Percentiles rank a stretch among this genome's conserved stretches.
phyloP scores from a whole-genome alignment of 2,797 vertebrate genomes.

The Ptychobarbus kaznakovi region DNA sequence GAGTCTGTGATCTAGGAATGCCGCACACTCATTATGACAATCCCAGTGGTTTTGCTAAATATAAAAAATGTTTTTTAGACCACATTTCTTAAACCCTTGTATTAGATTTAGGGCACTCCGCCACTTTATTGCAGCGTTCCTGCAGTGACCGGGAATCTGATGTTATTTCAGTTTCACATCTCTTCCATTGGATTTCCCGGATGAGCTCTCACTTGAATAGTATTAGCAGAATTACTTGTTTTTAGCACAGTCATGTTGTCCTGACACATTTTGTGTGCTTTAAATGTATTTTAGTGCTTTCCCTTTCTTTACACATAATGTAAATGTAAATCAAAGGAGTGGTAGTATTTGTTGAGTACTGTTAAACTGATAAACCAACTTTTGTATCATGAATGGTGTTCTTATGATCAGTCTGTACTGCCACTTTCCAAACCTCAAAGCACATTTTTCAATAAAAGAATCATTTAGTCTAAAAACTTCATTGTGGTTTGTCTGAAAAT shows the following conservation, averaged over 20 bases:
- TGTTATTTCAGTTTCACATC: neutral
- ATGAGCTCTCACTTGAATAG: conserved; percentile 4
- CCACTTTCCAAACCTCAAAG: conserved; percentile 48
- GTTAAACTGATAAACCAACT: neutral
- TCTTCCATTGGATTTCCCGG: neutral
- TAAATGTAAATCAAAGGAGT: neutral
- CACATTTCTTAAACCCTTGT: conserved; percentile 49
- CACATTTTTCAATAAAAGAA: conserved; percentile 55
- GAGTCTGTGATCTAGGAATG: neutral
- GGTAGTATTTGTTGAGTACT: neutral
- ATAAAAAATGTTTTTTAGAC: conserved; percentile 20
- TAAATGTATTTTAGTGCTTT: neutral
- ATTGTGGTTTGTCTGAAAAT: conserved; percentile 4
- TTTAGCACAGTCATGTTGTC: neutral
- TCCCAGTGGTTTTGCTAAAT: conserved; percentile 39
- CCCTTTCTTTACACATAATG: neutral
- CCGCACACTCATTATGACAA: conserved; percentile 50
- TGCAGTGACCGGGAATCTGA: conserved; percentile 49
- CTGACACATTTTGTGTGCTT: neutral
- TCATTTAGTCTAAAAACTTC: conserved; percentile 5
- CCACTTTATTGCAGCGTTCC: conserved; percentile 72
- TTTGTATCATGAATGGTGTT: conserved; percentile 13
- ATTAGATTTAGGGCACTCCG: conserved; percentile 63
- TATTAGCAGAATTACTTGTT: conserved; percentile 6
- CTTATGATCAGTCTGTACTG: conserved; percentile 10